A percentile compares a stretch with the other conserved stretches of the same genome.
phyloP scores from a whole-genome alignment of 1,140 invertebrate species.

The Bombus balteatus region DNA sequence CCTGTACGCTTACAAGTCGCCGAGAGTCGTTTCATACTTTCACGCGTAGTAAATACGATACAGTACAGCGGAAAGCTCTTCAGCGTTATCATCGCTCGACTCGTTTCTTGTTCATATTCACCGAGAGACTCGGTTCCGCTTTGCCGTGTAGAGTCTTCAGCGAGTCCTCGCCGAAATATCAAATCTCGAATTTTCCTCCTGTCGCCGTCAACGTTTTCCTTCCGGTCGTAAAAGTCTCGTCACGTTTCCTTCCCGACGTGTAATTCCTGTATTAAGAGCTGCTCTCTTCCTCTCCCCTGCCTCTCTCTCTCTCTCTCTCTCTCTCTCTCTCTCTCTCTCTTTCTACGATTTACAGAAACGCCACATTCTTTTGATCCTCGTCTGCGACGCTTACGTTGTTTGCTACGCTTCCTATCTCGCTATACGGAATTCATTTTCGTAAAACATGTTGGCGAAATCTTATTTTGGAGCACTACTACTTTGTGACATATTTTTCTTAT shows the following conservation, averaged over 20 bases:
- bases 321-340: not conserved
- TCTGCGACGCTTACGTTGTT: not conserved
- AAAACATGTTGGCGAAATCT: not conserved
- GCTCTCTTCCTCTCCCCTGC: not conserved
- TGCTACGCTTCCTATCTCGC: constrained; percentile 3
- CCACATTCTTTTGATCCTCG: not conserved
- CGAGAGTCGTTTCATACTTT: not conserved
- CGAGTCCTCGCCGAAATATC: constrained; percentile 47
- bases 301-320: not conserved
- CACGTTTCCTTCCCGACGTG: constrained; percentile 3
- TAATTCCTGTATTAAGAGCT: constrained; percentile 26
- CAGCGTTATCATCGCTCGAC: constrained; percentile 48
- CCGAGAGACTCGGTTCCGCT: constrained; percentile 17
- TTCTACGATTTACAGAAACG: constrained; percentile 1
- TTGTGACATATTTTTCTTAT: not conserved
- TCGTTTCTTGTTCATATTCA: constrained; percentile 42
- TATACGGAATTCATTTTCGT: not conserved
- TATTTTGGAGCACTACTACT: not conserved
- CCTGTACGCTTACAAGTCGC: constrained; percentile 17
- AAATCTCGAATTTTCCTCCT: constrained; percentile 55
- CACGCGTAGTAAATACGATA: constrained; percentile 27
- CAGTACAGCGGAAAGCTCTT: constrained; percentile 46
- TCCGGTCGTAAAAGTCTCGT: not conserved
- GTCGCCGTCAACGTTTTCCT: not conserved
- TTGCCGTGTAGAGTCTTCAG: constrained; percentile 31